A percentile compares a stretch with the other conserved stretches of the same genome.
Evolutionary conservation across 2,797 vertebrate species (phyloP).

Genomic region (Pipistrellus pygmaeus): DNA sequence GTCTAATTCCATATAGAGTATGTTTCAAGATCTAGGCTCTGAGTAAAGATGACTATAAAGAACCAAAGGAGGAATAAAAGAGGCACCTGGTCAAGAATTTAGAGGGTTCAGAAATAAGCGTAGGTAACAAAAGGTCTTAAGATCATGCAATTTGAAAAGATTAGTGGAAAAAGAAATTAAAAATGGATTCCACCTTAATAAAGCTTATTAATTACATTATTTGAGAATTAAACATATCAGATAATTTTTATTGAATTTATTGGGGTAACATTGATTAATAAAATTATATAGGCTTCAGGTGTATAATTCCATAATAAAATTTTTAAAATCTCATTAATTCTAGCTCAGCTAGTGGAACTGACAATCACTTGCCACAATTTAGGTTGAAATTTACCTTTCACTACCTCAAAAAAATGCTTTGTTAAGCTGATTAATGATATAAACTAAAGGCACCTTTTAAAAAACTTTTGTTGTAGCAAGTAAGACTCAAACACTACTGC

Average conservation of each 20-base stretch:
- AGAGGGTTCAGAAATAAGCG: not conserved
- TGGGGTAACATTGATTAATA: too few species aligned
- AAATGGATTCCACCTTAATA: not conserved
- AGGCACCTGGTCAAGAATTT: not conserved
- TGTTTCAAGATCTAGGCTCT: not conserved
- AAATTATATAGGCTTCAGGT: too few species aligned
- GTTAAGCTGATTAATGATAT: slow-evolving; percentile 19
- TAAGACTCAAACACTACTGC: not conserved
- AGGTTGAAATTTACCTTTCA: not conserved
- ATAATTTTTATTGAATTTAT: too few species aligned
- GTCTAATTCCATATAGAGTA: not conserved
- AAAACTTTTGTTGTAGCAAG: not conserved
- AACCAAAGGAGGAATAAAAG: not conserved
- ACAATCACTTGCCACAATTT: not conserved
- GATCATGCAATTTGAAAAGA: not conserved
- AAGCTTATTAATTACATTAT: not conserved
- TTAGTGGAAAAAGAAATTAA: not conserved
- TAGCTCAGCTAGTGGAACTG: not conserved
- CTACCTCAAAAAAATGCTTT: not conserved
- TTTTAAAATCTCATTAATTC: not conserved
- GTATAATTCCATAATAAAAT: too few species aligned
- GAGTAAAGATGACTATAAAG: not conserved
- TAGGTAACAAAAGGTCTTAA: not conserved
- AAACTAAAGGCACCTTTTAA: not conserved
- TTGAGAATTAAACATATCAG: too few species aligned